Percentiles rank a stretch among this genome's conserved stretches.
Conservation (phyloP, 2,888 invertebrate species). For the Pseudanteris insignis region DNA sequence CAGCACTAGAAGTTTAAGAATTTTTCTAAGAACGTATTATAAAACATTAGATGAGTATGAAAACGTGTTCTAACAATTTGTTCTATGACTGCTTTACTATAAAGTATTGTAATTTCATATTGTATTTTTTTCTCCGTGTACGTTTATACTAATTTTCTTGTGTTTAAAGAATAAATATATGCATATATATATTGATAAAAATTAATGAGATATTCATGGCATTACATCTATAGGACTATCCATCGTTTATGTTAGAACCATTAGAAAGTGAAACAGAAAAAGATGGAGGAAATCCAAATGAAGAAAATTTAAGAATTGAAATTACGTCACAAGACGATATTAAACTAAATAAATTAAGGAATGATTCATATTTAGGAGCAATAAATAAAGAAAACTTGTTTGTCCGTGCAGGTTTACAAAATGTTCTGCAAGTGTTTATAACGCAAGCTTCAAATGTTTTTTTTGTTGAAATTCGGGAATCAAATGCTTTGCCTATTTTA, state of each 20-base stretch:
- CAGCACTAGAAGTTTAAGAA: too few relatives aligned
- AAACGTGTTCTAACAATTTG: too few relatives aligned
- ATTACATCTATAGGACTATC: conserved; percentile 77
- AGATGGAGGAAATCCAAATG: conserved; percentile 59
- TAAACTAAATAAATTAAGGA: conserved; percentile 72
- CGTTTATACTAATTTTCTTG: too few relatives aligned
- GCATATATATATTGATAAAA: too few relatives aligned
- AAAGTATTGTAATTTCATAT: too few relatives aligned
- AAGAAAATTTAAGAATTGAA: conserved; percentile 53
- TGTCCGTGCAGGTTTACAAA: conserved; percentile 86
- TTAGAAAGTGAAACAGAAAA: conserved; percentile 68
- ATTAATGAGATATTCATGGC: too few relatives aligned
- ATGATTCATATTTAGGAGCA: conserved; percentile 87
- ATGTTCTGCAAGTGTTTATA: conserved; percentile 87
- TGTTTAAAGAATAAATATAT: too few relatives aligned
- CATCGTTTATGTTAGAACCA: conserved; percentile 80
- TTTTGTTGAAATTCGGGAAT: conserved; percentile 73
- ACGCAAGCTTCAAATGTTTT: conserved; percentile 96
- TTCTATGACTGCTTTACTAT: too few relatives aligned
- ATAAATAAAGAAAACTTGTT: conserved; percentile 81
- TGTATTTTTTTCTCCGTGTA: too few relatives aligned
- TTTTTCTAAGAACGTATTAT: too few relatives aligned
- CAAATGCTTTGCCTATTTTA: conserved; percentile 71
- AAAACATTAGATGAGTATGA: too few relatives aligned
- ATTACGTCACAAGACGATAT: conserved; percentile 61